These are phyloP conservation scores for Hirtodrosophila histrioides DNA, from an alignment of 2,888 invertebrate genomes.

Conservation along the genomic window DNA sequence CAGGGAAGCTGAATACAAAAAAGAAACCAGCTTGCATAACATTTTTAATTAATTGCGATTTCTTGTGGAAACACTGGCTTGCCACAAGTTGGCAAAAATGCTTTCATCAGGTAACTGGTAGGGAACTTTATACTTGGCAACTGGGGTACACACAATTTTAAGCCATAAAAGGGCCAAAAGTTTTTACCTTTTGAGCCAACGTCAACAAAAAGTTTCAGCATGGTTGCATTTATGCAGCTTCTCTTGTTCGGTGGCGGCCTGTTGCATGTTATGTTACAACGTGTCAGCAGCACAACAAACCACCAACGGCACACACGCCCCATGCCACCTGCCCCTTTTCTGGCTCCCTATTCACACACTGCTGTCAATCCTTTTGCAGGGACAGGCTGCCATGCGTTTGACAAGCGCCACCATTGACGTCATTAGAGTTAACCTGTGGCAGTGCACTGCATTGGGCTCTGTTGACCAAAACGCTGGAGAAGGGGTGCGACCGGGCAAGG, in stretches of 20 bases:
- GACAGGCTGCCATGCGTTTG: constrained; percentile 33
- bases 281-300: constrained; percentile 59
- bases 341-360: background rate
- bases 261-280: constrained; percentile 70
- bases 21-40: too few relatives aligned
- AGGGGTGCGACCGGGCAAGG: background rate
- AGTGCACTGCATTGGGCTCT: constrained; percentile 14
- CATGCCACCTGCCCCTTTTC: background rate
- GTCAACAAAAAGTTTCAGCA: constrained; percentile 39
- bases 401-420: constrained; percentile 57
- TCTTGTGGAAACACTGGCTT: too few relatives aligned
- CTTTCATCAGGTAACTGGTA: too few relatives aligned
- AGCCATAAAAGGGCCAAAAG: constrained; percentile 20
- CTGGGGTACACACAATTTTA: background rate
- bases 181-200: constrained; percentile 22
- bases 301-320: constrained; percentile 2
- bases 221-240: constrained; percentile 48
- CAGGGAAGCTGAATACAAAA: too few relatives aligned
- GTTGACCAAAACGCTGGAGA: background rate
- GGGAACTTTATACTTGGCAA: too few relatives aligned
- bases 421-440: constrained; percentile 47
- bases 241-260: constrained; percentile 48
- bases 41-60: too few relatives aligned
- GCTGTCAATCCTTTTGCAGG: background rate
- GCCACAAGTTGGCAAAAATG: too few relatives aligned